Evolutionary conservation across 2,113 vertebrate genomes (phyloP).

Genomic region (Pygoscelis adeliae): DNA sequence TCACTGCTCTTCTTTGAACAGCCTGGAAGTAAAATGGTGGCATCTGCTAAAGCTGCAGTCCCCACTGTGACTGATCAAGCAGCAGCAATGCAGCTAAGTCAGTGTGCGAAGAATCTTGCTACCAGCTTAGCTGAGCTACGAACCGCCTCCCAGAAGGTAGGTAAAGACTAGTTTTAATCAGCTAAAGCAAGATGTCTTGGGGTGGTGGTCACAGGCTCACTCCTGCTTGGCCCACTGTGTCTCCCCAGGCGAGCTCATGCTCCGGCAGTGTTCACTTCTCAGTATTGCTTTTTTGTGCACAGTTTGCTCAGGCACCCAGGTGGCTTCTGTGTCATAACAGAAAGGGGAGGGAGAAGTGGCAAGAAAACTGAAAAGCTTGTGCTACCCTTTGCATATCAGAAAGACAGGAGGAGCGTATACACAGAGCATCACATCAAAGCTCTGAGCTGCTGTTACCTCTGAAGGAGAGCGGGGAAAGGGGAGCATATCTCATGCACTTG

Average conservation of each 20-base stretch:
- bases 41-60: constrained; percentile 93
- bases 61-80: constrained; percentile 95
- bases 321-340: not conserved
- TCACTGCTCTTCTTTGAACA: constrained; percentile 51
- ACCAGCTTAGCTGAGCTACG: constrained; percentile 94
- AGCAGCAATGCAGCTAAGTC: constrained; percentile 96
- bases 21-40: constrained; percentile 98
- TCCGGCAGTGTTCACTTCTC: not conserved
- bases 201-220: not conserved
- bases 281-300: not conserved
- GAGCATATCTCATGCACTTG: accelerated
- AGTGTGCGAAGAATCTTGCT: constrained; percentile 96
- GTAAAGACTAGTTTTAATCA: not conserved
- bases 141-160: constrained; percentile 93
- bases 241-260: not conserved
- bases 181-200: not conserved
- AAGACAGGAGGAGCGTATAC: not conserved
- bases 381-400: not conserved
- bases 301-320: not conserved
- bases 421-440: not conserved
- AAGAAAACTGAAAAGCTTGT: not conserved
- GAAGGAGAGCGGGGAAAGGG: not conserved
- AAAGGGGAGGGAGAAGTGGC: not conserved
- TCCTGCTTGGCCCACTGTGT: not conserved
- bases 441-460: not conserved